Conservation (phyloP, 2,888 invertebrate genomes). For the Idaea biselata region DNA sequence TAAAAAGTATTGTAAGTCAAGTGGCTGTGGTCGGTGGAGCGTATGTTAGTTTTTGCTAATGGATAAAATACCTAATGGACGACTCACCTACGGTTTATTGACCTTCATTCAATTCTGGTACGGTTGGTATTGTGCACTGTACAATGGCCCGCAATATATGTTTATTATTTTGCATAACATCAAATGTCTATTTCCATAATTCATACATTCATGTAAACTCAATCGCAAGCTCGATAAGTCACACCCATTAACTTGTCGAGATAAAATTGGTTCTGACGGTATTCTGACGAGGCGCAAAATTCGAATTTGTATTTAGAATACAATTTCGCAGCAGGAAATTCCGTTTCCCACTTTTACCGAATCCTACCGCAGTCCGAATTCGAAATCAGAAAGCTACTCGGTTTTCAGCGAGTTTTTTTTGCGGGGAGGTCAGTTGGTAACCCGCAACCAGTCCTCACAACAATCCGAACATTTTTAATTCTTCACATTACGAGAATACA, state of each 20-base stretch:
- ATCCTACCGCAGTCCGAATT: slow-evolving; percentile 50
- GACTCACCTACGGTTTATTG: no score
- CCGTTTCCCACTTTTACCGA: slow-evolving; percentile 27
- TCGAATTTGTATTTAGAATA: slow-evolving; percentile 24
- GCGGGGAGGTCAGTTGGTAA: slow-evolving; percentile 44
- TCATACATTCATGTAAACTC: neutral
- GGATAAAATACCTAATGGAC: no score
- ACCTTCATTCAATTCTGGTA: no score
- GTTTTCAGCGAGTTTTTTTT: slow-evolving; percentile 47
- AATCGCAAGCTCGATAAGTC: neutral
- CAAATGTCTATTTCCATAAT: neutral
- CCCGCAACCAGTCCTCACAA: slow-evolving; percentile 41
- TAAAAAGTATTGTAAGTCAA: no score
- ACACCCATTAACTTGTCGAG: neutral
- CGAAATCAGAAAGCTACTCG: slow-evolving; percentile 45
- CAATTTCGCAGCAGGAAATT: slow-evolving; percentile 26
- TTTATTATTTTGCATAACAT: no score
- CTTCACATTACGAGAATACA: slow-evolving; percentile 36
- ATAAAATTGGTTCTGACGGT: neutral
- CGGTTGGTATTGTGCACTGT: no score
- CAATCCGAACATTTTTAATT: slow-evolving; percentile 32
- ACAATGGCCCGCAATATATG: no score
- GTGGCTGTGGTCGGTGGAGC: no score
- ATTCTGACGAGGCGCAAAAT: slow-evolving; percentile 17
- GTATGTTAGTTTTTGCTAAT: no score